Conservation (phyloP, 2,888 invertebrate species). For the Melinopterus prodromus region DNA sequence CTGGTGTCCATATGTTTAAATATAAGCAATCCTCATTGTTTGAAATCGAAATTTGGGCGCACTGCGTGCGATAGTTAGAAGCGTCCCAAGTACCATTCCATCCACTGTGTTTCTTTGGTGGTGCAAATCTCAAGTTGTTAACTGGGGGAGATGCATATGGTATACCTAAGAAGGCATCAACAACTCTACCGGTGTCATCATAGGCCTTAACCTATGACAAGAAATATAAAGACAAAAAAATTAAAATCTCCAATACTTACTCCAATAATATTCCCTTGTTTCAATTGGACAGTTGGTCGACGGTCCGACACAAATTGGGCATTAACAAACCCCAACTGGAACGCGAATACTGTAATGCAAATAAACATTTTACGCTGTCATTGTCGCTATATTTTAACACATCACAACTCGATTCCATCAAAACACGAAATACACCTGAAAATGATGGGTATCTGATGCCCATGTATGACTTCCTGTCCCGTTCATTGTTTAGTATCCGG, state of each 20-base stretch:
- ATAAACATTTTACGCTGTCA: conserved; percentile 16
- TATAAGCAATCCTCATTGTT: conserved; percentile 86
- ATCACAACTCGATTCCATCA: background rate
- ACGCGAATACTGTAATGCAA: background rate
- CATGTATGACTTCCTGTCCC: conserved; percentile 45
- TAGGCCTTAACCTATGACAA: conserved; percentile 69
- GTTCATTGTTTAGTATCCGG: conserved; percentile 50
- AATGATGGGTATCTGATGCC: conserved; percentile 16
- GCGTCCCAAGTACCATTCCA: conserved; percentile 77
- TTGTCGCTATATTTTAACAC: conserved; percentile 5
- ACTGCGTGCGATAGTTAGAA: conserved; percentile 73
- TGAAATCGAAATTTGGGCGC: conserved; percentile 66
- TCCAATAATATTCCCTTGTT: conserved; percentile 68
- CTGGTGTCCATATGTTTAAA: conserved; percentile 89
- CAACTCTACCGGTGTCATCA: conserved; percentile 68
- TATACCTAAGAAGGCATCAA: conserved; percentile 78
- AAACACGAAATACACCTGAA: background rate
- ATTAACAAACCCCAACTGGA: conserved; percentile 11
- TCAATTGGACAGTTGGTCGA: conserved; percentile 62
- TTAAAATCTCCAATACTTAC: conserved; percentile 58
- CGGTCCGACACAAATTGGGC: conserved; percentile 41
- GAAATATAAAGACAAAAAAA: background rate
- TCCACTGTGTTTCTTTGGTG: conserved; percentile 74
- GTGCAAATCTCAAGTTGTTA: conserved; percentile 77
- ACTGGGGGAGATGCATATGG: conserved; percentile 84